These are phyloP conservation scores for Acanthococcus lagerstroemiae DNA, from an alignment of 2,888 invertebrate species.

Conservation along the genomic window DNA sequence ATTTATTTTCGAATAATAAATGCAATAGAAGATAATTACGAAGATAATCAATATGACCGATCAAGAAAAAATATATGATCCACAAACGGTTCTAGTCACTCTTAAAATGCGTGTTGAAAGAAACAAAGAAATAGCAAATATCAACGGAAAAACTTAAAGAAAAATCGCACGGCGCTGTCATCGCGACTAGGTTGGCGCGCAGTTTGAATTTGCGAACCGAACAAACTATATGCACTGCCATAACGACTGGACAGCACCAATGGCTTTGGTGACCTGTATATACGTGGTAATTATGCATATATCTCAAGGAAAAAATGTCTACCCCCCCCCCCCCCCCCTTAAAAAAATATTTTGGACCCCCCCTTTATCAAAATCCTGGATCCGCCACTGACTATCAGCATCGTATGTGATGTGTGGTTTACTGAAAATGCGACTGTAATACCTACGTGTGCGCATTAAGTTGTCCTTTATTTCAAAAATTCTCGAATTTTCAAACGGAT, in stretches of 20 bases:
- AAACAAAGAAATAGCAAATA: neutral
- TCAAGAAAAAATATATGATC: conserved; percentile 11
- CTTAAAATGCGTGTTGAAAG: no score
- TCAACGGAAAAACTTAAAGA: conserved; percentile 1
- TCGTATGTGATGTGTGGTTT: no score
- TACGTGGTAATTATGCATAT: conserved; percentile 2
- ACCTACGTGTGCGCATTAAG: no score
- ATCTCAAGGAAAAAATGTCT: neutral
- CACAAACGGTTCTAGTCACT: conserved; percentile 11
- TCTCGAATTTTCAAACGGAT: no score
- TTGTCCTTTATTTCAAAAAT: no score
- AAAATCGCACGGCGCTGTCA: conserved; percentile 2
- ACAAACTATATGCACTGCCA: conserved; percentile 4
- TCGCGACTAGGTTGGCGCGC: conserved; percentile 2
- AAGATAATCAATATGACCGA: conserved; percentile 11
- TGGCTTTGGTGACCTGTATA: conserved; percentile 4
- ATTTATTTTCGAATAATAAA: conserved; percentile 6
- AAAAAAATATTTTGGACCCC: no score
- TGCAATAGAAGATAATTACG: conserved; percentile 9
- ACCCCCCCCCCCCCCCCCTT: no score
- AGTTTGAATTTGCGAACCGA: conserved; percentile 4
- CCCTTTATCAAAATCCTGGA: neutral
- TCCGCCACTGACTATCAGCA: no score
- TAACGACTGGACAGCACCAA: conserved; percentile 2
- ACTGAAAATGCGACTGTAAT: no score